Evolutionary conservation across 2,888 invertebrate species (phyloP).

Genomic region (Cryptosula pallasiana): DNA sequence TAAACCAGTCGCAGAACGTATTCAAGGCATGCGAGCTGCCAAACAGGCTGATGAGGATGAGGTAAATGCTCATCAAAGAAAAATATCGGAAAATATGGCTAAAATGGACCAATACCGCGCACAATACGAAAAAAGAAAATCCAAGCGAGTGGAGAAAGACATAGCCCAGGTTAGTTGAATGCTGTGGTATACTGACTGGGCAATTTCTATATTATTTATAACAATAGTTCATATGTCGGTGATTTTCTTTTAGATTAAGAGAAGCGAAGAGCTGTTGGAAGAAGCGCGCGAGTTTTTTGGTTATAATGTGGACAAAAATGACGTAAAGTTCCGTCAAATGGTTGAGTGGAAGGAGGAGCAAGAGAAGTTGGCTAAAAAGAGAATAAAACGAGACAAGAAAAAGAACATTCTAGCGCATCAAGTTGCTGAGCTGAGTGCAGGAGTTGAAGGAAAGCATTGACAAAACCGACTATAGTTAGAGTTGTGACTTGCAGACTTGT

Average conservation of each 20-base stretch:
- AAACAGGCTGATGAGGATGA: neutral
- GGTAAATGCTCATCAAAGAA: neutral
- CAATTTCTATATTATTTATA: neutral
- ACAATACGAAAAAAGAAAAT: conserved; percentile 27
- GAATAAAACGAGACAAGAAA: conserved; percentile 28
- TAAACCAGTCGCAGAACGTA: conserved; percentile 13
- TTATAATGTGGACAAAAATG: conserved; percentile 30
- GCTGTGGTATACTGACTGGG: neutral
- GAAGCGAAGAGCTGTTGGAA: conserved; percentile 27
- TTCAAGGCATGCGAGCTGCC: neutral
- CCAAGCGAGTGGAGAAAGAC: conserved; percentile 29
- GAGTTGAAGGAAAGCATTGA: too few relatives aligned
- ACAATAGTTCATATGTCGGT: neutral
- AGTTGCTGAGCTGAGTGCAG: conserved; percentile 4
- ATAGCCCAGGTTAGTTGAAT: conserved; percentile 25
- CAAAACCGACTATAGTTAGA: too few relatives aligned
- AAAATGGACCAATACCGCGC: conserved; percentile 32
- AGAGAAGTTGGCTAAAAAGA: conserved; percentile 29
- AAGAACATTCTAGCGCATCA: neutral
- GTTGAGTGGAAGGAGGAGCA: conserved; percentile 32
- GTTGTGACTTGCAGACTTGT: too few relatives aligned
- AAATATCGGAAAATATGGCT: conserved; percentile 29
- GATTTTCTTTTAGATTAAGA: neutral
- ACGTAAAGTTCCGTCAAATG: conserved; percentile 33
- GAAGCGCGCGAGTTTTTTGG: conserved; percentile 35